These are phyloP conservation scores for Protaetia brevitarsis DNA, from an alignment of 1,140 invertebrate species.

Conservation along the genomic window DNA sequence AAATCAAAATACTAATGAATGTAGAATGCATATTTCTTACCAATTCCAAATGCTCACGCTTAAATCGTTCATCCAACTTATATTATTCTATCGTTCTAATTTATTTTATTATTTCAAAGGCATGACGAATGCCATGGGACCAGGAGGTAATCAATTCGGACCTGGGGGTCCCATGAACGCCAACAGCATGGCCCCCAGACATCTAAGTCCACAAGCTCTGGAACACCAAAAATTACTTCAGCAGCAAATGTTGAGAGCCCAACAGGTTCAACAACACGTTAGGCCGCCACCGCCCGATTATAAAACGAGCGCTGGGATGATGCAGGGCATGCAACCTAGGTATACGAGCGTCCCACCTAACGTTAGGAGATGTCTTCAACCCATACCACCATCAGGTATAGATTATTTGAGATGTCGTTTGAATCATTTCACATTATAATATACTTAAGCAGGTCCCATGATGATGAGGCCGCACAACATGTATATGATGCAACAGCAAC, in stretches of 20 bases:
- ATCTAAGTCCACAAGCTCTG: constrained; percentile 35
- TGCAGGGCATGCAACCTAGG: constrained; percentile 54
- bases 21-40: too few species aligned
- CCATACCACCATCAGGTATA: constrained; percentile 64
- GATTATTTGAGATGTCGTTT: not conserved
- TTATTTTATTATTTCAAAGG: not conserved
- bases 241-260: constrained; percentile 29
- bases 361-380: constrained; percentile 63
- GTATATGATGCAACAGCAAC: constrained; percentile 54
- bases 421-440: not conserved
- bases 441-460: constrained; percentile 66
- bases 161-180: constrained; percentile 17
- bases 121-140: constrained; percentile 31
- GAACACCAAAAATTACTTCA: constrained; percentile 46
- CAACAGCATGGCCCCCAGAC: constrained; percentile 28
- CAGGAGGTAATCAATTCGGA: constrained; percentile 29
- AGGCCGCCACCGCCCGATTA: constrained; percentile 74
- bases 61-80: too few species aligned
- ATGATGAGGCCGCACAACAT: constrained; percentile 66
- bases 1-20: too few species aligned
- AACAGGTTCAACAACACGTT: constrained; percentile 41
- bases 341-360: constrained; percentile 51
- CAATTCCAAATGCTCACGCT: too few species aligned
- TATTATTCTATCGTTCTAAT: not conserved
- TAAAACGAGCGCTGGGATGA: constrained; percentile 64